phyloP scores from a whole-genome alignment of 2,888 invertebrate species.

The Idaea aversata region DNA sequence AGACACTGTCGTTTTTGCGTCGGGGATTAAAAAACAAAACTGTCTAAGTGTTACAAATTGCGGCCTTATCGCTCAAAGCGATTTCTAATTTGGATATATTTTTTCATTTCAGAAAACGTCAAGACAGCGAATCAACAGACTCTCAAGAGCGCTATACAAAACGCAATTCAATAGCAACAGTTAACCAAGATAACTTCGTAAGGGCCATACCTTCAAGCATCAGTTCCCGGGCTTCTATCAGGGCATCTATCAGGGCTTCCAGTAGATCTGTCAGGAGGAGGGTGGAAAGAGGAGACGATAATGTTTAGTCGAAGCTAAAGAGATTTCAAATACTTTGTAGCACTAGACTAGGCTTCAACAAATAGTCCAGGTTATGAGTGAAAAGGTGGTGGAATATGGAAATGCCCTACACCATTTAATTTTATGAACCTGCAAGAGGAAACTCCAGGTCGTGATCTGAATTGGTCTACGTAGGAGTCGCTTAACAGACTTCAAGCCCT shows the following conservation, averaged over 20 bases:
- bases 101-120: constrained; percentile 41
- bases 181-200: constrained; percentile 50
- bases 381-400: no score
- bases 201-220: constrained; percentile 56
- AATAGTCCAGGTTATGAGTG: no score
- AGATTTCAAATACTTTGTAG: no score
- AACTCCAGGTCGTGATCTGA: no score
- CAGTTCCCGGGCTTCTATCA: constrained; percentile 65
- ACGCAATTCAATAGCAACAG: constrained; percentile 39
- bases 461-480: no score
- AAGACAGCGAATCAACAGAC: constrained; percentile 41
- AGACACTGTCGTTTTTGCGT: no score
- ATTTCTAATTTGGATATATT: constrained; percentile 1
- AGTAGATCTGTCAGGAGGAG: constrained; percentile 29
- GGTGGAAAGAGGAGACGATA: neutral
- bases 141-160: constrained; percentile 55
- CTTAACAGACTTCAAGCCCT: no score
- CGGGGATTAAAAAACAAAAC: no score
- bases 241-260: constrained; percentile 55
- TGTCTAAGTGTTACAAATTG: no score
- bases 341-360: no score
- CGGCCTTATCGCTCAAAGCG: neutral
- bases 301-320: neutral
- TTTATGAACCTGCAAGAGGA: no score
- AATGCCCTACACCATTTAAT: no score